Evolutionary conservation across 2,888 invertebrate species (phyloP).

Genomic region (Pardosa pseudoannulata): DNA sequence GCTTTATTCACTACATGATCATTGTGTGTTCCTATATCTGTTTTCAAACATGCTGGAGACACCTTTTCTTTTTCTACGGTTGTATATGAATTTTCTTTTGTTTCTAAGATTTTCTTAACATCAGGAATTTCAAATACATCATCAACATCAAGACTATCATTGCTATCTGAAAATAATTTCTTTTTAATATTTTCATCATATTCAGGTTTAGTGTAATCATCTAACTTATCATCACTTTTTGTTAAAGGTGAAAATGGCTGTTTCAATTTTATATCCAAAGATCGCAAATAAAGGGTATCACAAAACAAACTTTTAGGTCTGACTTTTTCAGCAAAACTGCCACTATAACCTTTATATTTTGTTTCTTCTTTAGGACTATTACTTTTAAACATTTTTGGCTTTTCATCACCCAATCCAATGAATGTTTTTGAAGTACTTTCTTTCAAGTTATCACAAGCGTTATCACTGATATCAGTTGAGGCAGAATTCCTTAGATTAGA

Average conservation of each 20-base stretch:
- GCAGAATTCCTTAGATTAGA: neutral
- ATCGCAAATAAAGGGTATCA: slow-evolving; percentile 72
- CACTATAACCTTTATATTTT: slow-evolving; percentile 73
- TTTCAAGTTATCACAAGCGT: neutral
- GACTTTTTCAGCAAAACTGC: slow-evolving; percentile 73
- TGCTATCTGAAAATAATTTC: slow-evolving; percentile 47
- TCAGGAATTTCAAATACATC: slow-evolving; percentile 5
- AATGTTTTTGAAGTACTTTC: neutral
- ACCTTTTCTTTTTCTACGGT: neutral
- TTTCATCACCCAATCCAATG: neutral
- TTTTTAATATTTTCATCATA: slow-evolving; percentile 25
- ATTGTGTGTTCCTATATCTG: neutral
- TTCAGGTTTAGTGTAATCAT: slow-evolving; percentile 32
- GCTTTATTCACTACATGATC: slow-evolving; percentile 8
- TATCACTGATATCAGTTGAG: neutral
- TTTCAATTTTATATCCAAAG: slow-evolving; percentile 72
- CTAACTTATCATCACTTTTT: slow-evolving; percentile 62
- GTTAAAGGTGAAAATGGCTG: slow-evolving; percentile 69
- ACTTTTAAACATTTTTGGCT: neutral
- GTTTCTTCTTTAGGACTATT: slow-evolving; percentile 33
- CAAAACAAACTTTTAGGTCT: slow-evolving; percentile 69
- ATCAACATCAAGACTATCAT: slow-evolving; percentile 19
- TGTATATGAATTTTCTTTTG: no score
- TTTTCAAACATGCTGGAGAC: slow-evolving; percentile 7
- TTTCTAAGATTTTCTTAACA: neutral